Evolutionary conservation across 2,113 vertebrate genomes (phyloP).

Genomic region (Odontesthes bonariensis): DNA sequence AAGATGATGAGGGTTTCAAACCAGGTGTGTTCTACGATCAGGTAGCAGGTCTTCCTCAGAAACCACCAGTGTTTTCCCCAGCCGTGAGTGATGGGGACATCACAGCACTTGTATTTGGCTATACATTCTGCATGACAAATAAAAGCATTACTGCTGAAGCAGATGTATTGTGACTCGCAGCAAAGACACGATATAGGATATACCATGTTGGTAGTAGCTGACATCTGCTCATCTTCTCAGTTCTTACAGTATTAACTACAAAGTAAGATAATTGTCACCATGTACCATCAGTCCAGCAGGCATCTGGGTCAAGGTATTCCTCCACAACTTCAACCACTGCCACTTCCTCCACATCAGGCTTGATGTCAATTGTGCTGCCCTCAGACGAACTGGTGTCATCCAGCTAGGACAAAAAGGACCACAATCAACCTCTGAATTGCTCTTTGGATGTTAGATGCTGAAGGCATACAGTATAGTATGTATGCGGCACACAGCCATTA

Average conservation of each 20-base stretch:
- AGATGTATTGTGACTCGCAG: background rate
- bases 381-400: constrained; percentile 97
- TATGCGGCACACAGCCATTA: constrained; percentile 27
- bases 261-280: constrained; percentile 4
- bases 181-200: background rate
- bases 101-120: constrained; percentile 92
- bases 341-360: constrained; percentile 92
- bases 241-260: constrained; percentile 4
- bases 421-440: constrained; percentile 9
- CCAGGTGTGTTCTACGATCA: constrained; percentile 98
- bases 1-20: constrained; percentile 99
- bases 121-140: constrained; percentile 85
- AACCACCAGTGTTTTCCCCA: constrained; percentile 97
- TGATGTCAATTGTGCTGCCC: constrained; percentile 98
- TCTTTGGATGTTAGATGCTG: constrained; percentile 27
- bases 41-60: constrained; percentile 96
- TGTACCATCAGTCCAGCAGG: constrained; percentile 96
- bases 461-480: constrained; percentile 6
- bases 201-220: background rate
- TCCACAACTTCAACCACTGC: constrained; percentile 94
- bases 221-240: background rate
- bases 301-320: constrained; percentile 94
- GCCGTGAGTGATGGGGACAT: constrained; percentile 94
- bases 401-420: constrained; percentile 70
- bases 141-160: constrained; percentile 15